Conservation (phyloP, 2,797 vertebrate genomes). For the Percopsis omiscomaycus region DNA sequence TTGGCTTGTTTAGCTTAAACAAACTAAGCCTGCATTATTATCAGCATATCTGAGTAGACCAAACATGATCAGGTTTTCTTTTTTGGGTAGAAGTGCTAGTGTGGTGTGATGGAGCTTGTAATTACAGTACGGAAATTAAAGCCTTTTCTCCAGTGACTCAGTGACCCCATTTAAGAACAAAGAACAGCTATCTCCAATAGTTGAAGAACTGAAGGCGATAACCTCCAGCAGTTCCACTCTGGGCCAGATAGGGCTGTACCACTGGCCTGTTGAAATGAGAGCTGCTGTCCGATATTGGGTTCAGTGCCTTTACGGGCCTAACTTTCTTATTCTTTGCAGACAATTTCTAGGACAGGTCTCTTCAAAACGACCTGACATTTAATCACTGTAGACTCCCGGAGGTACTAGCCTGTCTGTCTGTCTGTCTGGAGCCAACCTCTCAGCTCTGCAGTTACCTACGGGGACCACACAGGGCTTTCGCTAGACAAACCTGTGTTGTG, state of each 20-base stretch:
- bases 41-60: too few relatives aligned
- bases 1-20: too few relatives aligned
- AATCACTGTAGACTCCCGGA: slow-evolving; percentile 63
- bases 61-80: too few relatives aligned
- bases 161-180: neutral
- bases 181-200: neutral
- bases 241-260: neutral
- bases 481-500: slow-evolving; percentile 29
- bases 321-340: slow-evolving; percentile 42
- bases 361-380: slow-evolving; percentile 61
- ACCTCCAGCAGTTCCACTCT: neutral
- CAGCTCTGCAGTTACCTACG: slow-evolving; percentile 54
- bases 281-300: slow-evolving; percentile 17
- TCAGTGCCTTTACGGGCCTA: slow-evolving; percentile 40
- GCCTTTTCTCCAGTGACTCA: neutral
- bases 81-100: too few relatives aligned
- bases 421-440: slow-evolving; percentile 53
- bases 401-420: slow-evolving; percentile 37
- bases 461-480: slow-evolving; percentile 35
- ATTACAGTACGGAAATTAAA: neutral
- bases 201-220: neutral
- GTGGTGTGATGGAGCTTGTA: neutral
- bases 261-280: neutral
- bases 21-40: too few relatives aligned
- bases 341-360: slow-evolving; percentile 55